A percentile compares a stretch with the other conserved stretches of the same genome.
Evolutionary conservation across 2,113 vertebrate genomes (phyloP).

Genomic region (Enhydra lutris): DNA sequence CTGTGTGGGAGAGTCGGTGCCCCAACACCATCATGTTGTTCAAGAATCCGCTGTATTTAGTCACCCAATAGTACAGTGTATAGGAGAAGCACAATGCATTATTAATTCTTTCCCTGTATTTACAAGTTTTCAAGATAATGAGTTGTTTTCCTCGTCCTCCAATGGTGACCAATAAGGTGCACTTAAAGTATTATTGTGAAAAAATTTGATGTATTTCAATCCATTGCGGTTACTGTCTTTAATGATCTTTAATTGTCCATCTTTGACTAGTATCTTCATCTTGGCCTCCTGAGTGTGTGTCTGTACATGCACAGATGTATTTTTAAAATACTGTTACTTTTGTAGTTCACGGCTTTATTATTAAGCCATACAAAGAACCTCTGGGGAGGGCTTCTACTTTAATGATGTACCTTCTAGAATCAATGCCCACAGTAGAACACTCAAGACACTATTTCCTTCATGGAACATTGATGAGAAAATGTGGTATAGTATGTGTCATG

Average conservation of each 20-base stretch:
- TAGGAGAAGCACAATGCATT: not conserved
- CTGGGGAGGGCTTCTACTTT: not conserved
- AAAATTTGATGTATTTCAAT: not conserved
- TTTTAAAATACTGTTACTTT: conserved; percentile 1
- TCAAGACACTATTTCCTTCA: not conserved
- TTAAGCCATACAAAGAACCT: not conserved
- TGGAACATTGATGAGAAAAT: not conserved
- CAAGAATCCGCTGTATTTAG: not conserved
- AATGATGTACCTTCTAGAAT: not conserved
- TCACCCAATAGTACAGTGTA: not conserved
- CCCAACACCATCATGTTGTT: not conserved
- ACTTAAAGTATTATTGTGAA: not conserved
- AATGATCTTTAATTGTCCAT: not conserved
- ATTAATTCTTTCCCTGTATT: not conserved
- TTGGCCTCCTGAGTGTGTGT: not conserved
- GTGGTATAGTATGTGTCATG: not conserved
- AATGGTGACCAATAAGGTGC: not conserved
- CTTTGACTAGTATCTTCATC: not conserved
- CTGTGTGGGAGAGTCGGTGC: not conserved
- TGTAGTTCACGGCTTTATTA: not conserved
- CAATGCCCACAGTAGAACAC: not conserved
- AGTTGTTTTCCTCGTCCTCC: not conserved
- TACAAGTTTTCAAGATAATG: not conserved
- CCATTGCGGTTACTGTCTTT: not conserved
- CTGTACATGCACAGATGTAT: not conserved